Evolutionary conservation across 2,797 vertebrate genomes (phyloP), one percentile per base, ranked within the genome.

Genomic region (Furcifer pardalis): DNA sequence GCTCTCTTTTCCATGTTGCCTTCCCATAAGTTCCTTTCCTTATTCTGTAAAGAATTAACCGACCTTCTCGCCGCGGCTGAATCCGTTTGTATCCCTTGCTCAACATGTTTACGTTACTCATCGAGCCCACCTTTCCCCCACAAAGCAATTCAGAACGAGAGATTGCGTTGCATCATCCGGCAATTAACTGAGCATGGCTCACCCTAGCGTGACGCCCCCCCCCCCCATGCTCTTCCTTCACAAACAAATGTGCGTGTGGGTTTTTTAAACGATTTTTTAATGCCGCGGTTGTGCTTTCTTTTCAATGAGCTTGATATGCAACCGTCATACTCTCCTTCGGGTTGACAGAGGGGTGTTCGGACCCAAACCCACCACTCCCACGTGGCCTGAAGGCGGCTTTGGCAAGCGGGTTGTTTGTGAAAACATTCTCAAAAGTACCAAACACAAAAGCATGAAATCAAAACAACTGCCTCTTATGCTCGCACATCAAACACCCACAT

Each of bases 401-500:
- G n/a, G 52, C 52, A 12, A 56, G 52, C 17, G 52, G 52, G 4
- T 56, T 27, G 23, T 68, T 40, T 4, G 1, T 7, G 4, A 27
- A 60, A 32, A 19, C 59, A 30, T 17, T 37, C 66, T 84, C 81
- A 77, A n/a, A 25, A 49, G n/a, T n/a, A n/a, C 32, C 82, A 56
- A 40, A 63, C 71, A 79, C 40, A 0, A 84, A 35, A 91, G 52
- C 37, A 84, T 75, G 35, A 21, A 8, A 4, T 35, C 49, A 56
- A 44, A 1, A 2, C 13, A n/a, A 10, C 23, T 21, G 2, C 7
- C 8, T 44, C 32, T 79, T 10, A 13, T 76, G 80, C 25, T n/a
- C 46, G 77, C 21, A 9, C 80, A 77, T 65, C 42, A 68, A 82
- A 87, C 92, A 86, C 91, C 91, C 83, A 92, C 88, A 6, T 46